A percentile compares a stretch with the other conserved stretches of the same genome.
These are phyloP conservation scores for Eriocheir sinensis DNA, from an alignment of 1,140 invertebrate genomes.

Conservation along the genomic window DNA sequence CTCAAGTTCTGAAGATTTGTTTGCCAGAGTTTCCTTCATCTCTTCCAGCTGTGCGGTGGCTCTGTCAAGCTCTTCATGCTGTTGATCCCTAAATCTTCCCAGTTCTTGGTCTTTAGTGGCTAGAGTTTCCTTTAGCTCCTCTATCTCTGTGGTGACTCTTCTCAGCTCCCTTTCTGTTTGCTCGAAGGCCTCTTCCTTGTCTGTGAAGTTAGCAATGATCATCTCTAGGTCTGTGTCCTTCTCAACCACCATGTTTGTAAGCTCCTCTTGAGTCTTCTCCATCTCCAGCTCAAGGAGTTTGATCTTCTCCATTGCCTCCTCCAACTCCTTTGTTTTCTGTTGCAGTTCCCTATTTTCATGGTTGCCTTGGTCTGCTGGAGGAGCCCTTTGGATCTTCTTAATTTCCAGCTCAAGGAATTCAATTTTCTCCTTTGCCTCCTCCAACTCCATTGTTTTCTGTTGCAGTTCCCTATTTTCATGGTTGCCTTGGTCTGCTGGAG, in stretches of 20 bases:
- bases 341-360: background rate
- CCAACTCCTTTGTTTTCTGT: constrained; percentile 44
- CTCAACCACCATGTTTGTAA: constrained; percentile 40
- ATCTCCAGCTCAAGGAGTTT: background rate
- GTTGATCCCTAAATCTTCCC: background rate
- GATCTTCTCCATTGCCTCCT: constrained; percentile 19
- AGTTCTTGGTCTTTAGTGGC: constrained; percentile 30
- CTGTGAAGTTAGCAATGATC: constrained; percentile 61
- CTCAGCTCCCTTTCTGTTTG: constrained; percentile 8
- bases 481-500: too few species aligned
- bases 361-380: background rate
- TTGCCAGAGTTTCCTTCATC: background rate
- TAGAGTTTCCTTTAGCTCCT: constrained; percentile 8
- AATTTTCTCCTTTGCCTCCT: constrained; percentile 15
- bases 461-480: background rate
- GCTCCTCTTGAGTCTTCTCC: constrained; percentile 14
- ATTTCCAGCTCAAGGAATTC: background rate
- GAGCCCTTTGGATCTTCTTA: background rate
- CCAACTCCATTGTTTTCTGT: background rate
- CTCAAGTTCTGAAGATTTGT: constrained; percentile 34
- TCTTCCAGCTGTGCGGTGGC: background rate
- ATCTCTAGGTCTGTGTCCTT: constrained; percentile 68
- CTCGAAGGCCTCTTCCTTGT: constrained; percentile 65
- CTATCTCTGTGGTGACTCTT: background rate
- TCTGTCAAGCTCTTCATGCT: background rate